Evolutionary conservation across 2,113 vertebrate species (phyloP), one percentile per base, ranked within the genome.

Genomic region (Eulemur macaco): DNA sequence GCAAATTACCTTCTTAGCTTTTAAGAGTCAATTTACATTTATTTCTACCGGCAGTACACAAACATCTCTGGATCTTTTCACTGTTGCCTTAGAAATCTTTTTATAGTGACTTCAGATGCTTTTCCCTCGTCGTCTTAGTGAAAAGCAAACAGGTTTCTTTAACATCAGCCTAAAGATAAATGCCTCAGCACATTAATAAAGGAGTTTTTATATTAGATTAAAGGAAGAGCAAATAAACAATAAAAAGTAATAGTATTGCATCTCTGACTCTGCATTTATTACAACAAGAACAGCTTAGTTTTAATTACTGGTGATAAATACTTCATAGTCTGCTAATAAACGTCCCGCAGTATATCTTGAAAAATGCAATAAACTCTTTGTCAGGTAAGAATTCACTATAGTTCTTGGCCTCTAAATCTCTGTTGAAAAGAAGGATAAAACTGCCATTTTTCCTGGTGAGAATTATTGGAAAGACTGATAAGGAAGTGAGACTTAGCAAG

Each of bases 261-360:
- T 92, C 86, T 82, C 89, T 64, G 85, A 64, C 71, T 93, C 8
- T 86, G 71, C 60, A 5, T 88, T 95, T 73, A 91, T 96, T 84
- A 45, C 42, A 95, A 23, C 34, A 58, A 68, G 47, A 89, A 87
- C 42, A 89, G 76, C 82, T 96, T 96, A 84, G 71, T 96, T 97
- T 97, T 98, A 98, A 97, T 97, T 97, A 94, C 76, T 80, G 42
- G 91, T 90, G 84, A 96, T 96, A 96, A 93, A 97, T 96, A 88
- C 85, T 92, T 96, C 96, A 80, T 37, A 58, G 47, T 78, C 77
- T 87, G 45, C 90, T 96, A 97, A 92, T 97, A 95, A 97, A 96
- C 0, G 1, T 50, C 50, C 13, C 37, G 66, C 39, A 74, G 71
- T 64, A 50, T 94, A 89, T 97, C 91, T 89, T 83, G 90, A 89